Conservation (phyloP, 2,888 invertebrate genomes). For the Taenaris catops region DNA sequence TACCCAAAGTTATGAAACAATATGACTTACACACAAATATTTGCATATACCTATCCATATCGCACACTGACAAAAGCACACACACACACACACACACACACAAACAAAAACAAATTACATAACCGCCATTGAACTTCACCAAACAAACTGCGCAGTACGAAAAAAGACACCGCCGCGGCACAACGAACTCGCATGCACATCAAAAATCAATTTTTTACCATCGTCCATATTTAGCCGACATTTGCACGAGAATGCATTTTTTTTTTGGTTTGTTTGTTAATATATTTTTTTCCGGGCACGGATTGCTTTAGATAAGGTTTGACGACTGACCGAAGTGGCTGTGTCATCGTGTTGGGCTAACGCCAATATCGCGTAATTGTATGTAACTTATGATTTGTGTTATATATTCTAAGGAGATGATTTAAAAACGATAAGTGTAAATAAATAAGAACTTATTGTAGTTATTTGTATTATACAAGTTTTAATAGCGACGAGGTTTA, state of each 20-base stretch:
- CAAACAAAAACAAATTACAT: conserved; percentile 50
- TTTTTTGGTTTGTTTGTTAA: conserved; percentile 32
- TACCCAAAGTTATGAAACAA: neutral
- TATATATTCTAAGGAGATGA: too few relatives aligned
- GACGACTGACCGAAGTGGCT: conserved; percentile 42
- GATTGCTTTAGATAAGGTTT: conserved; percentile 37
- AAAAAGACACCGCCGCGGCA: conserved; percentile 32
- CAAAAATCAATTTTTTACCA: conserved; percentile 33
- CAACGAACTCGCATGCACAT: conserved; percentile 39
- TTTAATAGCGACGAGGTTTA: conserved; percentile 12
- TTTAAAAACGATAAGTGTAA: too few relatives aligned
- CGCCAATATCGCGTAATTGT: too few relatives aligned
- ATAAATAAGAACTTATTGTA: too few relatives aligned
- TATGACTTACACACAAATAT: conserved; percentile 6
- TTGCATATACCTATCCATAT: conserved; percentile 1
- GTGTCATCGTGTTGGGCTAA: conserved; percentile 49
- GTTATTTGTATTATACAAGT: too few relatives aligned
- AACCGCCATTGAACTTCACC: conserved; percentile 56
- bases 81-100: conserved; percentile 12
- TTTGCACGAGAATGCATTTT: conserved; percentile 56
- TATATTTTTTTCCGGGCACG: conserved; percentile 35
- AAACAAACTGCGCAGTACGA: conserved; percentile 35
- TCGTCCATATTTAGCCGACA: conserved; percentile 61
- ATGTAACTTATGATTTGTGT: too few relatives aligned
- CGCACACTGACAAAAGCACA: neutral